Base-by-base conservation (phyloP, 2,888 invertebrate species). In the Ceratothoa steindachneri region DNA sequence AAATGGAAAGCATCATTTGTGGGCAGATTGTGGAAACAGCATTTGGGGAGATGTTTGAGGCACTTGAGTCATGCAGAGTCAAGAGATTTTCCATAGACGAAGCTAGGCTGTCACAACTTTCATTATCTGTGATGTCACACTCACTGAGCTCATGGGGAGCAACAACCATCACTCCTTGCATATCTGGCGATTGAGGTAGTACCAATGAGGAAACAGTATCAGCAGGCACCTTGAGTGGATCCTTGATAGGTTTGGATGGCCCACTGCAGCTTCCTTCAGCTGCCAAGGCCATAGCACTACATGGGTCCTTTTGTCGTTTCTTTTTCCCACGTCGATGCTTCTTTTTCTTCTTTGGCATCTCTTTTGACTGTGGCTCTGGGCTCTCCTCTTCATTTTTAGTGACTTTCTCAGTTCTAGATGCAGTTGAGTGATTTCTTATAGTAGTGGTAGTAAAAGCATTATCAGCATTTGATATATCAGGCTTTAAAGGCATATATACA, bases 131-230 rank as follows among this genome's bases (percentile, higher is more conserved):
- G 12, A 70, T 66, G 3, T 77, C 80, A 28, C 72, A 72, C n/a
- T 80, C 80, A 53, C 81, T 81, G 2, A 81, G 77, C 68, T 80
- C 71, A 67, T 81, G 77, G 31, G 81, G 81, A 12, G 80, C 74
- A 24, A 81, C 81, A 28, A 73, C 75, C 3, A 72, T 41, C 4
- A 53, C 31, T 52, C 30, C 15, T 3, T 19, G 12, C 29, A 29
- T 15, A 55, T 15, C 19, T 15, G 5, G 15, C 5, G 55, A 15
- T 12, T 19, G 7, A 1, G 51, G 30, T 12, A 72, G n/a, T 19
- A 71, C 69, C 19, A 30, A 22, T 27, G 69, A 69, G 9, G 31
- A 51, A 68, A 15, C 69, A 15, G 69, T 30, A 29, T 2, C 24
- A n/a, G 15, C 15, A 15, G 70, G 30, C 27, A 74, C 73, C 30